phyloP scores from a whole-genome alignment of 2,797 vertebrate genomes.

The Ptychobarbus kaznakovi region DNA sequence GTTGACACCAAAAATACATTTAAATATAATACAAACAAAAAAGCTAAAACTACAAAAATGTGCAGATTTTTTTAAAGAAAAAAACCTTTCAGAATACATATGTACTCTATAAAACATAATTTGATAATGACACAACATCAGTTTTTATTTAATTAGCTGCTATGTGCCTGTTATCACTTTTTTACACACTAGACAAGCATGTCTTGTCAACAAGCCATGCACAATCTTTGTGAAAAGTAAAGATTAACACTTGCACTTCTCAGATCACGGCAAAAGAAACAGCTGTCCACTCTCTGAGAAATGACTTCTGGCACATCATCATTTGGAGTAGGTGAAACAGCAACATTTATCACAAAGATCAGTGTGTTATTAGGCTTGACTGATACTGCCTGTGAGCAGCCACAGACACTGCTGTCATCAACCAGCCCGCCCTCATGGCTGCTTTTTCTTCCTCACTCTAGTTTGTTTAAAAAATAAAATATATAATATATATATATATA shows the following conservation, averaged over 20 bases:
- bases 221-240: slow-evolving; percentile 16
- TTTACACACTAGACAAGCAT: background rate
- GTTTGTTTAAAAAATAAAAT: no score
- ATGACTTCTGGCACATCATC: slow-evolving; percentile 41
- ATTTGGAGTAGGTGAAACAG: slow-evolving; percentile 45
- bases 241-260: slow-evolving; percentile 30
- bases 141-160: background rate
- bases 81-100: background rate
- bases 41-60: no score
- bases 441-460: background rate
- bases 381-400: slow-evolving; percentile 49
- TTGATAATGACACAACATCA: background rate
- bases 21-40: no score
- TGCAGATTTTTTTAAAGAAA: no score
- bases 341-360: slow-evolving; percentile 56
- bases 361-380: slow-evolving; percentile 54
- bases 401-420: slow-evolving; percentile 33
- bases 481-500: background rate
- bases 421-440: slow-evolving; percentile 12
- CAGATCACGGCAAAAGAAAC: slow-evolving; percentile 13
- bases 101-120: background rate
- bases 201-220: background rate
- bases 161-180: background rate
- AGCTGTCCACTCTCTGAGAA: slow-evolving; percentile 41
- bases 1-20: background rate